Evolutionary conservation across 2,888 invertebrate genomes (phyloP), one percentile per base, ranked within the genome.

Genomic region (Steromphala cineraria): DNA sequence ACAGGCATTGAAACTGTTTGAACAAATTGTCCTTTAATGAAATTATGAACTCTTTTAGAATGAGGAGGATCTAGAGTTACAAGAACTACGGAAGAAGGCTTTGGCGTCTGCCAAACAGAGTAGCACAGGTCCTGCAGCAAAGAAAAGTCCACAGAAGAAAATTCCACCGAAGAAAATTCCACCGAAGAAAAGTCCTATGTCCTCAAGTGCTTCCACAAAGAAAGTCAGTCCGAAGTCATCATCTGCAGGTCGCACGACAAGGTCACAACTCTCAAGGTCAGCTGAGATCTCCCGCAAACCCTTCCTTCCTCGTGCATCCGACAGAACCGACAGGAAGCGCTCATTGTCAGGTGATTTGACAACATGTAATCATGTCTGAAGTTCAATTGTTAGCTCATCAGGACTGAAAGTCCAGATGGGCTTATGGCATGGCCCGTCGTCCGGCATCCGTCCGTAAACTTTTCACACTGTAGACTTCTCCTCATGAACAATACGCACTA

Each of bases 41-140:
- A n/a, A n/a, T n/a, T n/a, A n/a, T n/a, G n/a, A n/a, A n/a, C n/a
- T 46, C 46, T 46, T 46, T 46, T 10, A 81, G 2, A 86, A 87
- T 52, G 89, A 89, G 62, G 89, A 88, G 46, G 89, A 90, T 10
- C 53, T 88, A 7, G 87, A 89, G 83, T 78, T 85, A 19, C 74
- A 88, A 24, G 89, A 90, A 78, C 80, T 91, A 21, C 82, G 91
- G 15, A 84, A 88, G 67, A 87, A 88, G n/a, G 91, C 90, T 15
- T 80, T 91, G 31, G 89, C 86, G 40, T 90, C 91, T 46, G 82
- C 86, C 19, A 46, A 46, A 46, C 5, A 46, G 46, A 46, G 46
- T 13, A 46, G 46, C 46, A 46, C 46, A 10, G 46, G 46, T 46
- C 46, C 46, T 10, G 46, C 5, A 46, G 13, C 8, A 13, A 46